Evolutionary conservation across 2,888 invertebrate species (phyloP).

Genomic region (Pyrochroa serraticornis): DNA sequence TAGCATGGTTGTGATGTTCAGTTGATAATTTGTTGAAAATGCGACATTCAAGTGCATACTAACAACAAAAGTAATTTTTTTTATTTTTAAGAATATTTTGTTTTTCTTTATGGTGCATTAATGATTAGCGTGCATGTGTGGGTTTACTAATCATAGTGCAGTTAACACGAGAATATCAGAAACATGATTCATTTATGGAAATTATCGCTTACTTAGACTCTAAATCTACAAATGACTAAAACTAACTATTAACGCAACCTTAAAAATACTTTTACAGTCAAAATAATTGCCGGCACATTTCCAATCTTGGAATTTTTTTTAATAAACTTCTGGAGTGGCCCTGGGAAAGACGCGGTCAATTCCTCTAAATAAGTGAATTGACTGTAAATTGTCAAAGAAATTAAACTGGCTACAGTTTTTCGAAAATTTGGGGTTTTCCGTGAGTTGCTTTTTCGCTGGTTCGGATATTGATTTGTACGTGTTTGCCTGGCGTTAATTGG

Average conservation of each 20-base stretch:
- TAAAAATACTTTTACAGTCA: background rate
- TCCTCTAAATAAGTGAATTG: too few relatives aligned
- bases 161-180: background rate
- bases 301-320: background rate
- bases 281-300: too few relatives aligned
- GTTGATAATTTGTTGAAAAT: background rate
- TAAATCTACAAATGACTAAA: background rate
- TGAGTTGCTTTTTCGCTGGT: too few relatives aligned
- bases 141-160: background rate
- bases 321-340: too few relatives aligned
- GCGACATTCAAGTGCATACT: background rate
- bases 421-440: too few relatives aligned
- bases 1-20: constrained; percentile 12
- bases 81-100: background rate
- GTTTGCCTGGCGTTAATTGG: background rate
- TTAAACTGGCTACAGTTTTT: too few relatives aligned
- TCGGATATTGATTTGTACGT: too few relatives aligned
- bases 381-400: too few relatives aligned
- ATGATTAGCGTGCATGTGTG: too few relatives aligned
- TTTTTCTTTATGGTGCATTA: background rate
- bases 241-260: background rate
- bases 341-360: too few relatives aligned
- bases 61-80: background rate
- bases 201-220: background rate
- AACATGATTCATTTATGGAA: background rate